Evolutionary conservation across 2,113 vertebrate genomes (phyloP).

Genomic region (Monopterus albus): DNA sequence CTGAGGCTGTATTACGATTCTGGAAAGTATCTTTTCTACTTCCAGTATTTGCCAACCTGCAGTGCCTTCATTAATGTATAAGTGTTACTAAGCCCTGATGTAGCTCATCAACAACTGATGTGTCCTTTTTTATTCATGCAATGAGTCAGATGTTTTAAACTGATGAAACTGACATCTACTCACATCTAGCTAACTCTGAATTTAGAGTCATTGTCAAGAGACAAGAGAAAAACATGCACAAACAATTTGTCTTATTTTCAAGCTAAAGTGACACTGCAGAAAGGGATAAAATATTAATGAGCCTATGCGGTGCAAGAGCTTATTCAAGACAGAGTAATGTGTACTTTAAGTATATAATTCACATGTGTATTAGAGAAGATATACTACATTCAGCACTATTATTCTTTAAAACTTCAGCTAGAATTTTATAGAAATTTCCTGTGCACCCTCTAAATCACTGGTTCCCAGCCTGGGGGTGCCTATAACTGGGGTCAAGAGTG

Average conservation of each 20-base stretch:
- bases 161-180: neutral
- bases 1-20: conserved; percentile 40
- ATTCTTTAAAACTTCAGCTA: neutral
- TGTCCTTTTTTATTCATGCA: neutral
- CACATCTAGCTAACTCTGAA: neutral
- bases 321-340: neutral
- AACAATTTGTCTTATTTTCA: neutral
- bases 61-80: neutral
- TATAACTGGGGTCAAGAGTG: too few species aligned
- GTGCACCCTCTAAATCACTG: neutral
- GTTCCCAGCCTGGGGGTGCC: neutral
- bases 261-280: conserved; percentile 5
- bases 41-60: neutral
- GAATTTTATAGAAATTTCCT: too few species aligned
- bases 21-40: conserved; percentile 22
- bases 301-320: conserved; percentile 5
- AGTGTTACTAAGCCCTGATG: neutral
- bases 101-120: neutral
- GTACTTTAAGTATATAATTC: conserved; percentile 16
- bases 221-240: neutral
- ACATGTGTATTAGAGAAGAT: conserved; percentile 7
- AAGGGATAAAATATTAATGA: conserved; percentile 34
- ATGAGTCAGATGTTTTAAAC: neutral
- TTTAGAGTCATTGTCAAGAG: too few species aligned
- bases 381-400: neutral